Evolutionary conservation across 2,797 vertebrate species (phyloP).

Genomic region (Linurgus olivaceus): DNA sequence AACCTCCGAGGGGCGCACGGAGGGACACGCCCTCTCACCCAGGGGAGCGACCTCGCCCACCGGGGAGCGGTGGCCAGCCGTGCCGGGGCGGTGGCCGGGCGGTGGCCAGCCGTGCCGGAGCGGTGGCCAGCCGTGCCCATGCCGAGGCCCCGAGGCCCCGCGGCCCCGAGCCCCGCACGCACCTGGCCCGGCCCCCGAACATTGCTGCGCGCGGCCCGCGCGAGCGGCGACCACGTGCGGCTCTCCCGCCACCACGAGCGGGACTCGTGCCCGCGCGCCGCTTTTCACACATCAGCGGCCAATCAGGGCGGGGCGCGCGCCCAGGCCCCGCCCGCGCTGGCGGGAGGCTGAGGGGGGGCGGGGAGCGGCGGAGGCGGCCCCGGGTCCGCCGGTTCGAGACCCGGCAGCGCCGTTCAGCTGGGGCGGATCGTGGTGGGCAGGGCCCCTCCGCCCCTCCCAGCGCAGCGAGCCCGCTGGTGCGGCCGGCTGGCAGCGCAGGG

Average conservation of each 20-base stretch:
- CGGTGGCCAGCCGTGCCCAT: too few species aligned
- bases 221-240: not conserved
- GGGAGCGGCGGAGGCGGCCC: not conserved
- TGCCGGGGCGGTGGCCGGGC: too few species aligned
- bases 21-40: accelerated
- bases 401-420: not conserved
- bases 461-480: accelerated
- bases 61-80: too few species aligned
- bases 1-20: accelerated
- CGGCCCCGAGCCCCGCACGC: not conserved
- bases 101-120: too few species aligned
- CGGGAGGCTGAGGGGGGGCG: too few species aligned
- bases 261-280: not conserved
- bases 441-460: too few species aligned
- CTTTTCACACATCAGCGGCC: not conserved
- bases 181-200: not conserved
- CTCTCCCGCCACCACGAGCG: not conserved
- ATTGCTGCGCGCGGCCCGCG: not conserved
- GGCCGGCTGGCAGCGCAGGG: not conserved
- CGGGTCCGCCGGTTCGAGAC: accelerated
- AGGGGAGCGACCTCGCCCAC: not conserved
- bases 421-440: too few species aligned
- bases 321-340: not conserved
- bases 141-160: not conserved
- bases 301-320: not conserved